Percentiles rank a stretch among this genome's conserved stretches.
phyloP scores from a whole-genome alignment of 64 coral and sea anemone species.

The Orbicella faveolata region DNA sequence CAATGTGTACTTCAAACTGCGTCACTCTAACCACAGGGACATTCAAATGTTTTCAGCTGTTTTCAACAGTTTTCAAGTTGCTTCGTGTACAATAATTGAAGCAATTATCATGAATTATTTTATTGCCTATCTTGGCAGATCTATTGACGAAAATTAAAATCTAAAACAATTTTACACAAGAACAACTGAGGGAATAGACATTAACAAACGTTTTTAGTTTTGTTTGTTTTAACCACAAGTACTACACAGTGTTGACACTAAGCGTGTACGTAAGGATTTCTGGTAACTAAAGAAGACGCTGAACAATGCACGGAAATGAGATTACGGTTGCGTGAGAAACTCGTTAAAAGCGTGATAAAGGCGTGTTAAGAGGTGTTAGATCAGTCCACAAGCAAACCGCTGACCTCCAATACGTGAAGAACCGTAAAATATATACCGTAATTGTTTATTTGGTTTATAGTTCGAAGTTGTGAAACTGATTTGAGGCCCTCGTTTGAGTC shows the following conservation, averaged over 20 bases:
- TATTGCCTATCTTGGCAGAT: neutral
- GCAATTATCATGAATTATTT: neutral
- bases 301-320: neutral
- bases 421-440: neutral
- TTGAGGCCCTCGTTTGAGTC: neutral
- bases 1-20: no score
- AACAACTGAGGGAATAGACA: neutral
- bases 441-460: neutral
- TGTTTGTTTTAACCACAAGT: no score
- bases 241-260: no score
- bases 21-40: no score
- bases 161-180: neutral
- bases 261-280: neutral
- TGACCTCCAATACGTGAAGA: neutral
- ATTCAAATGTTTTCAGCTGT: no score
- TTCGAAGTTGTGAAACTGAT: neutral
- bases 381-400: neutral
- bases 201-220: neutral
- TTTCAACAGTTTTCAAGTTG: no score
- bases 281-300: neutral
- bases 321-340: conserved; percentile 4
- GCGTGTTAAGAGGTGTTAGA: neutral
- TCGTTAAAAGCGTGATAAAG: neutral
- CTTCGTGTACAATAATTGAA: no score
- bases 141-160: neutral